Conservation (phyloP, 2,888 invertebrate genomes). For the Leistus spinibarbis region DNA sequence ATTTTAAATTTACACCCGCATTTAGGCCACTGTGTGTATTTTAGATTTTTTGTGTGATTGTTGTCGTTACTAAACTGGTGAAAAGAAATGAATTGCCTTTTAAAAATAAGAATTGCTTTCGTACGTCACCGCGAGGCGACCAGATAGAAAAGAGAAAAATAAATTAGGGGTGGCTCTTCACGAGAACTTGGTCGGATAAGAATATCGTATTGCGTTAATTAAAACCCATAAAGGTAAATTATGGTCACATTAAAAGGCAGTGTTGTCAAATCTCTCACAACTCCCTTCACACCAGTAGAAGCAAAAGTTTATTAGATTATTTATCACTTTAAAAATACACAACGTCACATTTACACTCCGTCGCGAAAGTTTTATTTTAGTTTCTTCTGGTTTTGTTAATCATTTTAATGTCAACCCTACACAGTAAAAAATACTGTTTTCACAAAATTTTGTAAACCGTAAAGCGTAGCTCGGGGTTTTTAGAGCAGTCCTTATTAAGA, state of each 20-base stretch:
- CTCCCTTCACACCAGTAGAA: neutral
- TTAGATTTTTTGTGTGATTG: neutral
- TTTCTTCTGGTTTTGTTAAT: constrained; percentile 3
- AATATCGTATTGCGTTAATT: constrained; percentile 9
- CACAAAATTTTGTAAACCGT: no score
- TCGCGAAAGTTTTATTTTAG: constrained; percentile 26
- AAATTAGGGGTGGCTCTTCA: neutral
- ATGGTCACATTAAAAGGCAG: neutral
- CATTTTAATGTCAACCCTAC: no score
- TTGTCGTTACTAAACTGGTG: neutral
- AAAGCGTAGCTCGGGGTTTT: no score
- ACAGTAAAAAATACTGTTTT: no score
- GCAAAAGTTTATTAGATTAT: neutral
- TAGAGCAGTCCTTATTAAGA: constrained; percentile 11
- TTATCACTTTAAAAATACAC: neutral
- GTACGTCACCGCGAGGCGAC: neutral
- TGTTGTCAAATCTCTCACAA: neutral
- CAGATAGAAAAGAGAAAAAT: neutral
- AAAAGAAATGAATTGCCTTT: neutral
- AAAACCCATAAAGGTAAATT: constrained; percentile 10
- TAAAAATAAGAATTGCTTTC: neutral
- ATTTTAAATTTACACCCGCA: neutral
- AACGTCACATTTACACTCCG: neutral
- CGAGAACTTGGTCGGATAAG: neutral
- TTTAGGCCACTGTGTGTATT: neutral